phyloP scores from a whole-genome alignment of 1,140 invertebrate species.

The Papilio glaucus region DNA sequence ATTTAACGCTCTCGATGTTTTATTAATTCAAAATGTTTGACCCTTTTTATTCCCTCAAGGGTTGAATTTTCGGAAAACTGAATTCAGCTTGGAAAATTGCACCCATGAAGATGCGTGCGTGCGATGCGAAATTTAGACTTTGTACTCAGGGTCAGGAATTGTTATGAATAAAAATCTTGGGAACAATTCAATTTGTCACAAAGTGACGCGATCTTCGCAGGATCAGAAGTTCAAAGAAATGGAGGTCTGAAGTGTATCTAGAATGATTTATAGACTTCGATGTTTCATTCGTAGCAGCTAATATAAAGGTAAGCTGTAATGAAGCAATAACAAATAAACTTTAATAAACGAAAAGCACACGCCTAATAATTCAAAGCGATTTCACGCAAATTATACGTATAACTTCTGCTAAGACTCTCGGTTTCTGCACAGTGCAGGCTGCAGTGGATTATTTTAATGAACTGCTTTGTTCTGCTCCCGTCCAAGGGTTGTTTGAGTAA shows the following conservation, averaged over 20 bases:
- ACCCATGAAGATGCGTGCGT: too few species aligned
- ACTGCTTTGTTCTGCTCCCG: conserved; percentile 66
- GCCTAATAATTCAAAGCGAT: not conserved
- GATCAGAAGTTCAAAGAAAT: too few species aligned
- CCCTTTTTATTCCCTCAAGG: too few species aligned
- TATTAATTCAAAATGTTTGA: too few species aligned
- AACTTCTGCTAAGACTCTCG: conserved; percentile 17
- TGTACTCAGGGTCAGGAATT: too few species aligned
- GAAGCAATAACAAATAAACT: not conserved
- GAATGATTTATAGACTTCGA: not conserved
- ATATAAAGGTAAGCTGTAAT: not conserved
- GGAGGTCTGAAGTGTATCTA: too few species aligned
- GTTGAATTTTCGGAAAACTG: too few species aligned
- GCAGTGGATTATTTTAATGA: conserved; percentile 71
- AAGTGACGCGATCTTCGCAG: too few species aligned
- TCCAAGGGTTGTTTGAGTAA: conserved; percentile 71
- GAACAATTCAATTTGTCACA: too few species aligned
- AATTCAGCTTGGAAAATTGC: too few species aligned
- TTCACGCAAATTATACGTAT: not conserved
- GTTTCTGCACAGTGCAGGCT: conserved; percentile 44
- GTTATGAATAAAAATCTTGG: too few species aligned
- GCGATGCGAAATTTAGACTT: too few species aligned
- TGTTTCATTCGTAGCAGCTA: not conserved
- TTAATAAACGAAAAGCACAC: not conserved
- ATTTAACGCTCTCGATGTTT: not conserved